These are phyloP conservation scores for Myathropa florea DNA, from an alignment of 2,888 invertebrate genomes.

Conservation along the genomic window DNA sequence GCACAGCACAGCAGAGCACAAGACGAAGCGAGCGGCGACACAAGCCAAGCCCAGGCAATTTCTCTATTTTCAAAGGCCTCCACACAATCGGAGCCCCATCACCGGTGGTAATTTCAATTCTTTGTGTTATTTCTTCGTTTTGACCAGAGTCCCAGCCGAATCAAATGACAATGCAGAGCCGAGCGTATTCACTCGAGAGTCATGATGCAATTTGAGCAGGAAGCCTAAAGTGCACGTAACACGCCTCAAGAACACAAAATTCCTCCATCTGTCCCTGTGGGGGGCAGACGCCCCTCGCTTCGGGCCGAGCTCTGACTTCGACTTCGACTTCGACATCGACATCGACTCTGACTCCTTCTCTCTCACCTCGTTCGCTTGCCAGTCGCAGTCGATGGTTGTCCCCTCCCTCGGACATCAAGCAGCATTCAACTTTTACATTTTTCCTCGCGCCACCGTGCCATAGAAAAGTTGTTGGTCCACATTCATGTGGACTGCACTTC, in stretches of 20 bases:
- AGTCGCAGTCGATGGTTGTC: background rate
- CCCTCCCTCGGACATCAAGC: slow-evolving; percentile 13
- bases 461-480: slow-evolving; percentile 62
- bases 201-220: slow-evolving; percentile 68
- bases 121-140: slow-evolving; percentile 11
- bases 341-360: slow-evolving; percentile 9
- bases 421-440: slow-evolving; percentile 69
- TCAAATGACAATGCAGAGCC: slow-evolving; percentile 26
- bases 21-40: no score
- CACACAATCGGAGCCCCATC: slow-evolving; percentile 39
- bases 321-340: background rate
- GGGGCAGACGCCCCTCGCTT: background rate
- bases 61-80: slow-evolving; percentile 43
- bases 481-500: slow-evolving; percentile 50
- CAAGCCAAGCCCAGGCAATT: slow-evolving; percentile 22
- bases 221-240: slow-evolving; percentile 67
- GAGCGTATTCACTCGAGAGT: slow-evolving; percentile 35
- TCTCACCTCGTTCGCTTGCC: background rate
- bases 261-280: slow-evolving; percentile 31
- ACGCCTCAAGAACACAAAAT: slow-evolving; percentile 63
- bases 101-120: slow-evolving; percentile 34
- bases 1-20: no score
- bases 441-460: slow-evolving; percentile 40
- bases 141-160: slow-evolving; percentile 16
- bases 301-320: background rate